A percentile compares a stretch with the other conserved stretches of the same genome.
phyloP scores from a whole-genome alignment of 2,888 invertebrate species.

The Invenusta paracnida region DNA sequence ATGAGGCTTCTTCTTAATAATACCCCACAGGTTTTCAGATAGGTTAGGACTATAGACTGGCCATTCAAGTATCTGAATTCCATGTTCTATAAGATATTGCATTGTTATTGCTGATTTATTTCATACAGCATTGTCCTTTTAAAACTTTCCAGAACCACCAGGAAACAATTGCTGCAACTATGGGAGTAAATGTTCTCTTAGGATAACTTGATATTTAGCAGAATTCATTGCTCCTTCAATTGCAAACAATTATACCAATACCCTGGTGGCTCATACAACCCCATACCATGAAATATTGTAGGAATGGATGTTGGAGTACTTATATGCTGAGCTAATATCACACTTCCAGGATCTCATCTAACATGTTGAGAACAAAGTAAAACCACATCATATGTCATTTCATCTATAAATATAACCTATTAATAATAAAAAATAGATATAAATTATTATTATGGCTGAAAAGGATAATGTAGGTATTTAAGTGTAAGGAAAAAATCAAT shows the following conservation, averaged over 20 bases:
- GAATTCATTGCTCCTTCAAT: conserved; percentile 19
- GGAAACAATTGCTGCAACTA: not conserved
- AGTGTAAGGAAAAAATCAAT: not conserved
- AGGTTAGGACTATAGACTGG: not conserved
- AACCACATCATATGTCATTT: not conserved
- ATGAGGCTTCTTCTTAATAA: not conserved
- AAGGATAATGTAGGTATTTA: not conserved
- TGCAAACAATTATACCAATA: not conserved
- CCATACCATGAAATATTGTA: not conserved
- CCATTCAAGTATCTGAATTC: not conserved
- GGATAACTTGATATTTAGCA: not conserved
- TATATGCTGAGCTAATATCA: not conserved
- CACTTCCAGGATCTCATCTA: not conserved
- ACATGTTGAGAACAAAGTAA: not conserved
- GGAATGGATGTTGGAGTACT: not conserved
- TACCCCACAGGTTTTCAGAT: not conserved
- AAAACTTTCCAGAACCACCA: not conserved
- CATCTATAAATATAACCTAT: not conserved
- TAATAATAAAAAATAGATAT: not conserved
- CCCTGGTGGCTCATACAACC: not conserved
- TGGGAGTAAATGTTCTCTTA: not conserved
- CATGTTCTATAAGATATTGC: not conserved
- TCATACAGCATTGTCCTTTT: not conserved
- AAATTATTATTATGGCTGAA: not conserved
- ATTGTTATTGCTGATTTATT: not conserved